Evolutionary conservation across 2,888 invertebrate species (phyloP).

Genomic region (Abscondita cerata): DNA sequence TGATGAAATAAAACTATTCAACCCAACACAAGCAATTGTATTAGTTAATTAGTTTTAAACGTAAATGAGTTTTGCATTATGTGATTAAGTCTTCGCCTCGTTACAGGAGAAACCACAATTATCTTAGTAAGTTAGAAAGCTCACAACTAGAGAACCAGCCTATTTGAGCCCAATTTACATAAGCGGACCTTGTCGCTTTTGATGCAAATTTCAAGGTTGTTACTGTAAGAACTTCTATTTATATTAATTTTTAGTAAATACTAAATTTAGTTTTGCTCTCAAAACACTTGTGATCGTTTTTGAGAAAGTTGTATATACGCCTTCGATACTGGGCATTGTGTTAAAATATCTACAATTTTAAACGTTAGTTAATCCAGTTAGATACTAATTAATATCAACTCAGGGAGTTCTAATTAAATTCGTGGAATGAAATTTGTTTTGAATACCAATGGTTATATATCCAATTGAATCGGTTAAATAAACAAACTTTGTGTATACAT

Average conservation of each 20-base stretch:
- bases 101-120: conserved; percentile 36
- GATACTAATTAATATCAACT: too few species aligned
- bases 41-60: conserved; percentile 34
- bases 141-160: conserved; percentile 32
- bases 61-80: conserved; percentile 36
- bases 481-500: conserved; percentile 1
- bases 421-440: too few species aligned
- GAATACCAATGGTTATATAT: not conserved
- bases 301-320: too few species aligned
- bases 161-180: conserved; percentile 34
- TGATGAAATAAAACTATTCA: not conserved
- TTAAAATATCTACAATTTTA: too few species aligned
- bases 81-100: conserved; percentile 34
- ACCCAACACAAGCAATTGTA: conserved; percentile 23
- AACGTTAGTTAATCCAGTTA: too few species aligned
- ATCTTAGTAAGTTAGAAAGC: conserved; percentile 35
- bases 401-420: too few species aligned
- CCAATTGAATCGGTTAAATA: not conserved
- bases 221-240: not conserved
- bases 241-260: too few species aligned
- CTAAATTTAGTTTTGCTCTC: too few species aligned
- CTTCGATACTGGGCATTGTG: too few species aligned
- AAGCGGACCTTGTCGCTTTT: conserved; percentile 34
- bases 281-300: too few species aligned
- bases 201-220: conserved; percentile 24